Base-by-base conservation (phyloP, 2,797 vertebrate species). In the Typhlichthys subterraneus region DNA sequence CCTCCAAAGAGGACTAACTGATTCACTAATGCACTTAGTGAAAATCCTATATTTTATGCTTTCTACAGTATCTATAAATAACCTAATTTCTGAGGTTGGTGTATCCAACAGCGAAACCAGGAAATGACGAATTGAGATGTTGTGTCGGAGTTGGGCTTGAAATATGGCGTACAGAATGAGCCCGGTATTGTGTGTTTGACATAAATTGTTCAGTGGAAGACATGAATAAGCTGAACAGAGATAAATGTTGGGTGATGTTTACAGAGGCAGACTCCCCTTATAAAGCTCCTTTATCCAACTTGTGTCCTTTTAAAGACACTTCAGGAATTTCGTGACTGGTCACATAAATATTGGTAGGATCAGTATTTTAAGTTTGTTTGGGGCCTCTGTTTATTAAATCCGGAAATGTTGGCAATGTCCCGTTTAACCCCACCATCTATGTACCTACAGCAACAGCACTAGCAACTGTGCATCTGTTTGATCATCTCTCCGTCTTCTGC, bases 291-390 rank as follows among this genome's bases (percentile, higher is more conserved):
- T 94, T 92, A 91, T 53, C 84, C 85, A 77, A 91, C 89, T 90
- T 31, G 45, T 92, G 82, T 86, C 92, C 94, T 95, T 95, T 93
- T 95, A 95, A 94, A 94, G 94, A 88, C 93, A 86, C 86, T 88
- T 90, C 60, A 82, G 91, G 89, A 91, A 89, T 94, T 94, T 94
- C 84, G 84, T 87, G 84, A 91, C 85, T 75, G 75, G 82, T 87
- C 92, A 86, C 92, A 92, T 94, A 95, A 95, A 95, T 95, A 95
- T 93, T 91, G 76, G 88, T 78, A 12, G 88, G 92, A 92, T 93
- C 93, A 92, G 91, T 92, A 90, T 77, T 91, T 89, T 89, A 91
- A 86, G 88, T 92, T 90, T 89, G 83, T 91, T 93, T 87, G 85
- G 86, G 89, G 83, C 77, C 88, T 86, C 77, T 95, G 93, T 95